Conservation (phyloP, 2,888 invertebrate species). For the Gari tellinella region DNA sequence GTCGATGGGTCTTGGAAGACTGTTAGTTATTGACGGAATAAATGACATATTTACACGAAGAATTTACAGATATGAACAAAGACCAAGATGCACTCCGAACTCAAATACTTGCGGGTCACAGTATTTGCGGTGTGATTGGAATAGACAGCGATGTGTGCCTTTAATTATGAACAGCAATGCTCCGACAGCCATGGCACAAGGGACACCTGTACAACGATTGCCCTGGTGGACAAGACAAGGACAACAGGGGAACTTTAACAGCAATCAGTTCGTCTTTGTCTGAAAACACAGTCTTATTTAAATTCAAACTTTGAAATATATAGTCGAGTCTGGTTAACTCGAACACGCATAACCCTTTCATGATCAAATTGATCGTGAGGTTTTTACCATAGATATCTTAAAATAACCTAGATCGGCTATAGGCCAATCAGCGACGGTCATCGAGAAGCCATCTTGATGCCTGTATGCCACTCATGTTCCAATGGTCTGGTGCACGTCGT, state of each 20-base stretch:
- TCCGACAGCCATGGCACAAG: slow-evolving; percentile 17
- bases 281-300: slow-evolving; percentile 22
- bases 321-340: too few relatives aligned
- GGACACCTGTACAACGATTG: slow-evolving; percentile 31
- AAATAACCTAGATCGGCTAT: too few relatives aligned
- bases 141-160: slow-evolving; percentile 67
- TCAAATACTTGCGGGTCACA: slow-evolving; percentile 66
- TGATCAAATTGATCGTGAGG: too few relatives aligned
- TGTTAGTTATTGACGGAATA: slow-evolving; percentile 71
- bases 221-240: slow-evolving; percentile 64
- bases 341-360: too few relatives aligned
- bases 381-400: too few relatives aligned
- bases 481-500: too few relatives aligned
- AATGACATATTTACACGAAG: slow-evolving; percentile 68
- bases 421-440: too few relatives aligned
- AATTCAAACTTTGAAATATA: too few relatives aligned
- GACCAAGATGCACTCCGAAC: slow-evolving; percentile 63
- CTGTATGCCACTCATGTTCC: too few relatives aligned
- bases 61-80: slow-evolving; percentile 64
- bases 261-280: slow-evolving; percentile 44
- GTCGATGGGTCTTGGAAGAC: slow-evolving; percentile 70
- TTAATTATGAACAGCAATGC: slow-evolving; percentile 63
- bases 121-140: slow-evolving; percentile 72
- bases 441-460: too few relatives aligned
- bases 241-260: slow-evolving; percentile 2